phyloP scores from a whole-genome alignment of 2,113 vertebrate species.

The Microtus montanus region DNA sequence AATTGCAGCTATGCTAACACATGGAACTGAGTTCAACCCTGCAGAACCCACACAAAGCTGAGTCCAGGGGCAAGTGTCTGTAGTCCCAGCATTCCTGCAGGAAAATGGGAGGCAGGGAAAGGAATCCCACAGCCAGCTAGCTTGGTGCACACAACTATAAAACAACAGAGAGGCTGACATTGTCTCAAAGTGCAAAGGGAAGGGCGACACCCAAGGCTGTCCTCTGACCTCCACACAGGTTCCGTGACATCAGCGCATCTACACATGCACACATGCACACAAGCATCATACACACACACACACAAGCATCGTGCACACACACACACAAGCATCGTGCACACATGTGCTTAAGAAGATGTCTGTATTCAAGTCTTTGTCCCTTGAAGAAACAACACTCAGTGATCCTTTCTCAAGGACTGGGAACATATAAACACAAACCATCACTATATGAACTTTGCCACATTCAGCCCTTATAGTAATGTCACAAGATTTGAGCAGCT shows the following conservation, averaged over 20 bases:
- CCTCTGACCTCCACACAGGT: not conserved
- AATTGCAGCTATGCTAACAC: not conserved
- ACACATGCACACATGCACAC: not conserved
- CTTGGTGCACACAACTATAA: not conserved
- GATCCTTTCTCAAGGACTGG: not conserved
- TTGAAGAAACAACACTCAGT: not conserved
- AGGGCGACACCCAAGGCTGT: not conserved
- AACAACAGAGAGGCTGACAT: not conserved
- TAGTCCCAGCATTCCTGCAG: not conserved
- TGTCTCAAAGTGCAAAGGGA: not conserved
- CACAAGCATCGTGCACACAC: not conserved
- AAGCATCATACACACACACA: rapidly evolving
- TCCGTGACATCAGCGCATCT: not conserved
- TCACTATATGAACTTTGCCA: not conserved
- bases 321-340: not conserved
- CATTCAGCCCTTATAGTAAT: not conserved
- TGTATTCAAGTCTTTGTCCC: not conserved
- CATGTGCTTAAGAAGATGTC: not conserved
- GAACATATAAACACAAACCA: not conserved
- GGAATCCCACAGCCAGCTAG: not conserved
- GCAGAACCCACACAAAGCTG: not conserved
- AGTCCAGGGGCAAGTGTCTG: not conserved
- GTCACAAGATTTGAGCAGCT: not conserved
- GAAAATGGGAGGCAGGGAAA: not conserved
- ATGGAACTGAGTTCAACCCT: not conserved